These are phyloP conservation scores for Tanytarsus gracilentus DNA, from an alignment of 2,888 invertebrate species.

Conservation along the genomic window DNA sequence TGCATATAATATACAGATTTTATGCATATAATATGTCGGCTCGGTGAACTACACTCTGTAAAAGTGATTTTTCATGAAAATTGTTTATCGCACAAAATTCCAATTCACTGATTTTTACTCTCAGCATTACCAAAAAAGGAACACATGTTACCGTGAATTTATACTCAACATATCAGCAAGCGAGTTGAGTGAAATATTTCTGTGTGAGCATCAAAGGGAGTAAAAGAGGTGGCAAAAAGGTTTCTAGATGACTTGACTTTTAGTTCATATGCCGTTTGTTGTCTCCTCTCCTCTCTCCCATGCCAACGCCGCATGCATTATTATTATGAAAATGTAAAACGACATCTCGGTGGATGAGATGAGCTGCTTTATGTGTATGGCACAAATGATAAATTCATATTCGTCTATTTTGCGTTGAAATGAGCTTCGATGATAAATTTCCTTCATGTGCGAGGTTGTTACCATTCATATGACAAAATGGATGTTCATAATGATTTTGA, in stretches of 20 bases:
- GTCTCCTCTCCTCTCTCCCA: background rate
- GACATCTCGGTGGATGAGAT: background rate
- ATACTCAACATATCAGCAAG: background rate
- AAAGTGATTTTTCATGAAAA: slow-evolving; percentile 16
- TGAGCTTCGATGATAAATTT: slow-evolving; percentile 12
- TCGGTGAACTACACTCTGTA: background rate
- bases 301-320: background rate
- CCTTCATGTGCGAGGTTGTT: no score
- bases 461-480: no score
- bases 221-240: background rate
- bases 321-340: slow-evolving; percentile 1
- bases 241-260: slow-evolving; percentile 23
- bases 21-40: no score
- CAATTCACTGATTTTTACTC: slow-evolving; percentile 28
- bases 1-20: no score
- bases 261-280: background rate
- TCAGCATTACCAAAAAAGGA: background rate
- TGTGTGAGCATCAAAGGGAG: background rate
- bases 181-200: background rate
- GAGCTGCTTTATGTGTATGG: slow-evolving; percentile 5
- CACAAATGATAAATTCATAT: slow-evolving; percentile 19
- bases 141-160: slow-evolving; percentile 29
- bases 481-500: no score
- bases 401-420: slow-evolving; percentile 14
- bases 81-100: slow-evolving; percentile 28